Conservation (phyloP, 1,140 invertebrate genomes). For the Eciton burchellii region DNA sequence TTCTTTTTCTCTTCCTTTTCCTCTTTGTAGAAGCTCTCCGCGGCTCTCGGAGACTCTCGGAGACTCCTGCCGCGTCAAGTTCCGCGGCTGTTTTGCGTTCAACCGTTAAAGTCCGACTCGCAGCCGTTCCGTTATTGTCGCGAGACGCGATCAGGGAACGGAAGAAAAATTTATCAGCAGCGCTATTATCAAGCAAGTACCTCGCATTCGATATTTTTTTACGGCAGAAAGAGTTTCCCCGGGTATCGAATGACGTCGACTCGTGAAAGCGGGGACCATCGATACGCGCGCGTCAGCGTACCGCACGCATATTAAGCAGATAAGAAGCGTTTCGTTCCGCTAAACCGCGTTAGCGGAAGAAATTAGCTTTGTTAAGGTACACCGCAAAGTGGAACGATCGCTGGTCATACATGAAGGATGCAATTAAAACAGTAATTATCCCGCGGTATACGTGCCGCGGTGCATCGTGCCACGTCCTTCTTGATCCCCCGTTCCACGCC, state of each 20-base stretch:
- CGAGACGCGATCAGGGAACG: neutral
- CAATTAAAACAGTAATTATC: slow-evolving; percentile 68
- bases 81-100: slow-evolving; percentile 26
- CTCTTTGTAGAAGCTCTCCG: neutral
- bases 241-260: too few species aligned
- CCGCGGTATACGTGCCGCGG: slow-evolving; percentile 35
- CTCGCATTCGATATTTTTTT: too few species aligned
- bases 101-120: neutral
- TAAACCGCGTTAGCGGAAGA: slow-evolving; percentile 62
- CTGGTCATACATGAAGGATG: slow-evolving; percentile 71
- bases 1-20: neutral
- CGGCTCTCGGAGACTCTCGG: neutral
- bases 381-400: slow-evolving; percentile 62
- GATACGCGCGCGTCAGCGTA: slow-evolving; percentile 44
- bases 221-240: too few species aligned
- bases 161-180: too few species aligned
- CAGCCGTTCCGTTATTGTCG: neutral
- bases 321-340: slow-evolving; percentile 55
- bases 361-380: slow-evolving; percentile 70
- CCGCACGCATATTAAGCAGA: slow-evolving; percentile 53
- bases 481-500: slow-evolving; percentile 40
- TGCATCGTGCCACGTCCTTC: slow-evolving; percentile 26
- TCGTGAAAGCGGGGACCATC: neutral
- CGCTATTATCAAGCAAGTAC: too few species aligned
- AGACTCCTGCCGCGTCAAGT: neutral